These are phyloP conservation scores for Peribatodes rhomboidaria DNA, from an alignment of 2,888 invertebrate species.

Conservation along the genomic window DNA sequence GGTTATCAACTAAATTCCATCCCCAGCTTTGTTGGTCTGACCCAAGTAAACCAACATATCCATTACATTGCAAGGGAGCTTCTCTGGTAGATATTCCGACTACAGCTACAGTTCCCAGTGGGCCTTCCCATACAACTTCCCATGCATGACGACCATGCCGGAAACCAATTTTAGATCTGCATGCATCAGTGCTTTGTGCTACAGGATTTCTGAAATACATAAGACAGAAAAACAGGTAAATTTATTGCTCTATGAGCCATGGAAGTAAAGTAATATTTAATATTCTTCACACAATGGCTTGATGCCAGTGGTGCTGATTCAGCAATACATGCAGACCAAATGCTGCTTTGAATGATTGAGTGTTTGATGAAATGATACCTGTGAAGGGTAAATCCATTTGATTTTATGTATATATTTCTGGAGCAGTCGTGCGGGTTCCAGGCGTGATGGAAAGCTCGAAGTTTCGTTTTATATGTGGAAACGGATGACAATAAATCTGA, in stretches of 20 bases:
- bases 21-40: slow-evolving; percentile 99
- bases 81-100: slow-evolving; percentile 98
- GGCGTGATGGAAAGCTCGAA: slow-evolving; percentile 96
- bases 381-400: slow-evolving; percentile 98
- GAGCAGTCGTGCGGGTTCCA: slow-evolving; percentile 99
- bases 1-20: slow-evolving; percentile 99
- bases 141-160: slow-evolving; percentile 97
- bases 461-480: slow-evolving; percentile 96
- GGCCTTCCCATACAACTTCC: slow-evolving; percentile 99
- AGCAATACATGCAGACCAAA: background rate
- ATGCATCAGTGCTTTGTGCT: slow-evolving; percentile 99
- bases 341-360: background rate
- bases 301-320: background rate
- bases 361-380: slow-evolving; percentile 76
- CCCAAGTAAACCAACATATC: slow-evolving; percentile 97
- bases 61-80: slow-evolving; percentile 96
- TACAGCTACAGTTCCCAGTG: slow-evolving; percentile 98
- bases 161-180: slow-evolving; percentile 96
- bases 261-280: background rate
- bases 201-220: slow-evolving; percentile 93
- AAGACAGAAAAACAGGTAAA: background rate
- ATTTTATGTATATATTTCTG: slow-evolving; percentile 97
- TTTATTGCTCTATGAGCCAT: background rate
- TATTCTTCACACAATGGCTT: too few species aligned
- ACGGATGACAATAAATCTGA: slow-evolving; percentile 96